Conservation (phyloP, 2,113 vertebrate genomes). For the Dipodomys merriami region DNA sequence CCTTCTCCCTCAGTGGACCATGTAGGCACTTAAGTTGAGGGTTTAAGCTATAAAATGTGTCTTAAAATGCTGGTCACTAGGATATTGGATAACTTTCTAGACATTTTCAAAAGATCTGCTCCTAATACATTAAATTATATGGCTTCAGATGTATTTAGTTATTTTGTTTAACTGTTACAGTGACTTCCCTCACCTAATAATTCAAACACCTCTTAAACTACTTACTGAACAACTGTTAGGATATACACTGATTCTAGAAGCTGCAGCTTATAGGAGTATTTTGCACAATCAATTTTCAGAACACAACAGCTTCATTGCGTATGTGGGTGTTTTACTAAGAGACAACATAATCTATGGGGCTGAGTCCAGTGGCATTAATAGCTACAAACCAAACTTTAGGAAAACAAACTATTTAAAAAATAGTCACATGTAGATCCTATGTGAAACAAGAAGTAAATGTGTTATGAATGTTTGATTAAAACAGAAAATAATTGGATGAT, state of each 20-base stretch:
- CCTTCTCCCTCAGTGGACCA: slow-evolving; percentile 50
- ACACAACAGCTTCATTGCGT: slow-evolving; percentile 69
- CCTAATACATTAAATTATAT: slow-evolving; percentile 80
- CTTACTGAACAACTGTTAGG: slow-evolving; percentile 67
- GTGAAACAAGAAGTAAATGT: slow-evolving; percentile 15
- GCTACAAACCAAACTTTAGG: not conserved
- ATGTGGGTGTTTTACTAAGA: slow-evolving; percentile 45
- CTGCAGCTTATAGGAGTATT: slow-evolving; percentile 69
- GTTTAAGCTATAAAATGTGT: slow-evolving; percentile 73
- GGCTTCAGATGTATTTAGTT: slow-evolving; percentile 80
- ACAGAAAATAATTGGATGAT: slow-evolving; percentile 23
- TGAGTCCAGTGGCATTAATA: not conserved
- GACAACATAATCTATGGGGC: not conserved
- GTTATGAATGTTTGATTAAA: not conserved
- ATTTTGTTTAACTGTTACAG: slow-evolving; percentile 76
- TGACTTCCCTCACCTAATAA: slow-evolving; percentile 81
- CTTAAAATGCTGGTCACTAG: slow-evolving; percentile 72
- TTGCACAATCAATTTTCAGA: slow-evolving; percentile 74
- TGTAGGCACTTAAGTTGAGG: slow-evolving; percentile 63
- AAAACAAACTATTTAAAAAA: slow-evolving; percentile 23
- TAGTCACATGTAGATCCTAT: not conserved
- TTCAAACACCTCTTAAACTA: slow-evolving; percentile 82
- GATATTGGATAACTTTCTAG: slow-evolving; percentile 78
- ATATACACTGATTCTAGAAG: slow-evolving; percentile 72
- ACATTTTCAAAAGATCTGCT: slow-evolving; percentile 79